A percentile compares a stretch with the other conserved stretches of the same genome.
Evolutionary conservation across 2,797 vertebrate species (phyloP).

Genomic region (Muraenolepis orangiensis): DNA sequence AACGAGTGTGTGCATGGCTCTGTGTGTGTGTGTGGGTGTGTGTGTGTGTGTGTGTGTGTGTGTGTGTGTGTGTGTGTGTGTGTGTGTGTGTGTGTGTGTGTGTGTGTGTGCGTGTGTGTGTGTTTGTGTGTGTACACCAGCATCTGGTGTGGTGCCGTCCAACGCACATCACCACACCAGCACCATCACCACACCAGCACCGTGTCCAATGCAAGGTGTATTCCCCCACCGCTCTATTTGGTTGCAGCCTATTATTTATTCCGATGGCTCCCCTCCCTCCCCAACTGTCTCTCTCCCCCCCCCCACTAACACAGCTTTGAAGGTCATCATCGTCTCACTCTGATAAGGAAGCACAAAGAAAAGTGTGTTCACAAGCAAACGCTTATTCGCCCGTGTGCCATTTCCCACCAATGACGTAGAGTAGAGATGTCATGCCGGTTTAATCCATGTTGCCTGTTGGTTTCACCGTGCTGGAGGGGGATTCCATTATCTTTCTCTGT

Average conservation of each 20-base stretch:
- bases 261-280: slow-evolving; percentile 47
- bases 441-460: slow-evolving; percentile 40
- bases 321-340: slow-evolving; percentile 61
- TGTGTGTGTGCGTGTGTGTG: too few species aligned
- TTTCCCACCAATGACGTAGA: slow-evolving; percentile 25
- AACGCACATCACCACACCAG: too few species aligned
- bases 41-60: too few species aligned
- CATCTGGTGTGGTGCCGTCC: too few species aligned
- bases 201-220: too few species aligned
- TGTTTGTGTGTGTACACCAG: too few species aligned
- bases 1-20: too few species aligned
- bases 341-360: slow-evolving; percentile 60
- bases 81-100: too few species aligned
- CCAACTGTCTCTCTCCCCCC: too few species aligned
- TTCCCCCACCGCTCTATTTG: slow-evolving; percentile 39
- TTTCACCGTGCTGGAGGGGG: slow-evolving; percentile 12
- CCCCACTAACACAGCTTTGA: slow-evolving; percentile 51
- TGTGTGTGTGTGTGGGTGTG: background rate
- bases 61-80: background rate
- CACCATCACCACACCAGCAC: too few species aligned
- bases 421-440: background rate
- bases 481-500: background rate
- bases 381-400: slow-evolving; percentile 56
- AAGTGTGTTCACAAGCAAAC: slow-evolving; percentile 46
- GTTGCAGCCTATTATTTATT: slow-evolving; percentile 66